Evolutionary conservation across 2,888 invertebrate species (phyloP), one percentile per base, ranked within the genome.

Genomic region (Synanthedon tipuliformis): DNA sequence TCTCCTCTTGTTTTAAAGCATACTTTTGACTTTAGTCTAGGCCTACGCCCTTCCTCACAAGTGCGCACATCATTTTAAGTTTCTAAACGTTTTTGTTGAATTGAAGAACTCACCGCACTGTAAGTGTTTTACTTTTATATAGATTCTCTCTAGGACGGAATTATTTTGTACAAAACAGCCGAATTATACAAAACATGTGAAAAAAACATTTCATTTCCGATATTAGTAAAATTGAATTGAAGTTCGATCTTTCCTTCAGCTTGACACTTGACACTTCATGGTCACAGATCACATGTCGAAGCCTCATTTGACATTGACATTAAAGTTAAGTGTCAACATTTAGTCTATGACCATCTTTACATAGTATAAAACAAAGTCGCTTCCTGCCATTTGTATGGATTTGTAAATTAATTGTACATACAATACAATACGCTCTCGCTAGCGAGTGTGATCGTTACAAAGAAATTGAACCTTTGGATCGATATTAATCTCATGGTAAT

Each of bases 21-120:
- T 7, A n/a, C 45, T 45, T 5, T 41, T 3, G 12, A n/a, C 45
- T 45, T 5, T 41, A n/a, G 12, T 12, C n/a, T 13, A 45, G 45
- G 45, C 45, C 45, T 45, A 45, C 45, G 45, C 48, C 18, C 27
- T 48, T 18, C 15, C 15, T 50, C 11, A 41, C 34, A 11, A 45
- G n/a, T 50, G 41, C 40, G 41, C 23, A 55, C 48, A 51, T 49
- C 12, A 40, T 12, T 13, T 50, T 50, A 11, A 50, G 34, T 23
- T 34, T 34, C 10, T 10, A 3, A 27, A 50, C 7, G 15, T 12
- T 50, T 40, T 40, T 34, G 40, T 50, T 12, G 48, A 40, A 50
- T 40, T 48, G n/a, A 27, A 45, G 40, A 54, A 62, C 66, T 66
- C 59, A 78, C 78, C 71, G 75, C 69, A 75, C 72, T 59, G 52